Evolutionary conservation across 2,797 vertebrate genomes (phyloP), one percentile per base, ranked within the genome.

Genomic region (Picus viridis): DNA sequence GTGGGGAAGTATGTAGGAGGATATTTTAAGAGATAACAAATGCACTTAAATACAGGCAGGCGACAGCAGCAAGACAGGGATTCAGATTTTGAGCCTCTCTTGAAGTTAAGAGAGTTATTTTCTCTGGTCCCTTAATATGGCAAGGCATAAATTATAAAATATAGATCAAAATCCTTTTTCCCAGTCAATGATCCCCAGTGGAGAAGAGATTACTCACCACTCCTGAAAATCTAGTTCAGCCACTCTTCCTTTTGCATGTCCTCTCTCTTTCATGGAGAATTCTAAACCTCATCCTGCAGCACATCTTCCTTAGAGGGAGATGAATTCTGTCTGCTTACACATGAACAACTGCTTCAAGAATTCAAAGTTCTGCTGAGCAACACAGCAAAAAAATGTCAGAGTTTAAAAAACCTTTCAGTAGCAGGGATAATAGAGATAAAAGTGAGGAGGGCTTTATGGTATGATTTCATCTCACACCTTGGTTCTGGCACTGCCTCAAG

Each of bases 161-260:
- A 24, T 24, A 71, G 12, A 56, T 13, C 29, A 23, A 9, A 16
- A 54, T 6, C 3, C n/a, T 49, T 58, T 64, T 79, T 47, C 53
- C 65, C 36, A 91, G 74, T 4, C 39, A 13, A 16, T 12, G 32
- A 26, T 39, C 75, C 65, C 67, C 70, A 75, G 24, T 4, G 23
- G 16, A 30, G 72, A 67, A 26, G 15, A 82, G n/a, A 47, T 64
- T 39, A 54, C 57, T 76, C 61, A 61, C 78, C 32, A 6, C 9
- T 72, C 47, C 59, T 5, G 36, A 63, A 83, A 77, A 83, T 12
- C 45, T 29, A 22, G 34, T 58, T 34, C 32, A 53, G 6, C 8
- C 1, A 1, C 54, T 68, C 16, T 36, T 54, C 32, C 45, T 61
- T 39, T 27, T 30, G 16, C 0, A 0, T 16, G 10, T 26, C 47